phyloP scores from a whole-genome alignment of 2,113 vertebrate species.

The Arvicanthis niloticus region DNA sequence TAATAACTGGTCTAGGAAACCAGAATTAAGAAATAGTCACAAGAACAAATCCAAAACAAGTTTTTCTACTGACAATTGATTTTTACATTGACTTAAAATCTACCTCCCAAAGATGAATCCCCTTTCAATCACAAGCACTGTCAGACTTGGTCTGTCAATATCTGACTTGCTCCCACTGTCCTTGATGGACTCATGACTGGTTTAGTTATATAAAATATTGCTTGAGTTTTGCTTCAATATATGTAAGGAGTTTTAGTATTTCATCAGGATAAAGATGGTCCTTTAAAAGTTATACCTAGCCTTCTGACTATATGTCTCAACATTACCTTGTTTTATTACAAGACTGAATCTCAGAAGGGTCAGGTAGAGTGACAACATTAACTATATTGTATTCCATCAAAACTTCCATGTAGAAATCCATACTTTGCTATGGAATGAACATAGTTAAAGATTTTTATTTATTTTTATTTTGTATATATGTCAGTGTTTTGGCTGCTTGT shows the following conservation, averaged over 20 bases:
- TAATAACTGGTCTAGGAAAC: constrained; percentile 39
- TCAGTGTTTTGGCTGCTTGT: not conserved
- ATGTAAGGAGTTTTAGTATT: constrained; percentile 24
- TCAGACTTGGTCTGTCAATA: not conserved
- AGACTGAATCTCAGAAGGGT: not conserved
- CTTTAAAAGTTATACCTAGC: not conserved
- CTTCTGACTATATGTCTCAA: not conserved
- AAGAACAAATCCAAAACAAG: constrained; percentile 42
- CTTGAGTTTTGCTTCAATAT: not conserved
- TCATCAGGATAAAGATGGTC: not conserved
- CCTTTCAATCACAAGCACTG: constrained; percentile 7
- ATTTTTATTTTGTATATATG: not conserved
- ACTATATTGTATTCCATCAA: not conserved
- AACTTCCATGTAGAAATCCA: not conserved
- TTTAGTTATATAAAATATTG: not conserved
- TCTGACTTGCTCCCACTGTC: not conserved
- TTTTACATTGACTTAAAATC: constrained; percentile 33
- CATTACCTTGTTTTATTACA: not conserved
- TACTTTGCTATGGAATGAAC: not conserved
- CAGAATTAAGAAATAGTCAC: constrained; percentile 46
- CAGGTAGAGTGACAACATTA: not conserved
- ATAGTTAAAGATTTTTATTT: not conserved
- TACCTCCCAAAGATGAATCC: constrained; percentile 15
- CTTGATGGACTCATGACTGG: not conserved
- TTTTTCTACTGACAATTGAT: constrained; percentile 40